phyloP scores from a whole-genome alignment of 2,888 invertebrate genomes.

The Drosophila emarginata region DNA sequence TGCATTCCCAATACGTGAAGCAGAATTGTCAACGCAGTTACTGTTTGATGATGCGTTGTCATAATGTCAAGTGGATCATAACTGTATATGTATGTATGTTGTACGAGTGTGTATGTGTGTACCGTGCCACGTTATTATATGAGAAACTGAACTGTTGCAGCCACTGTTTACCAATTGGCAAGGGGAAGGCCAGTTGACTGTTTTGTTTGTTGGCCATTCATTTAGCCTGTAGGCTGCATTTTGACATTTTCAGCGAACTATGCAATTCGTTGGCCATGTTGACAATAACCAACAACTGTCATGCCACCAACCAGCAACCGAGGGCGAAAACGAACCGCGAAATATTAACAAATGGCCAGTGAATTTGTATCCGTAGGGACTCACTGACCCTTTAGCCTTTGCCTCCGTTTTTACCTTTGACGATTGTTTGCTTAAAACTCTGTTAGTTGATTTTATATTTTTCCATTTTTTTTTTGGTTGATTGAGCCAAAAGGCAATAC shows the following conservation, averaged over 20 bases:
- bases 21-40: constrained; percentile 44
- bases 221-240: constrained; percentile 21
- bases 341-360: constrained; percentile 60
- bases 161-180: constrained; percentile 42
- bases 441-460: not conserved
- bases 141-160: constrained; percentile 55
- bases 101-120: not conserved
- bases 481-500: not conserved
- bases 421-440: not conserved
- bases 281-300: constrained; percentile 55
- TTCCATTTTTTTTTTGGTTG: too few species aligned
- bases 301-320: constrained; percentile 34
- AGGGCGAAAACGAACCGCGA: constrained; percentile 56
- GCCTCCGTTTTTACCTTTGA: not conserved
- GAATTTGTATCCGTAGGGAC: constrained; percentile 8
- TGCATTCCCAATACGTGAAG: constrained; percentile 36
- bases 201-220: constrained; percentile 4
- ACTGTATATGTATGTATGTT: not conserved
- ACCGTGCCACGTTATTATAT: constrained; percentile 60
- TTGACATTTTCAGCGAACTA: constrained; percentile 41
- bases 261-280: constrained; percentile 51
- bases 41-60: constrained; percentile 43
- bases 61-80: constrained; percentile 60
- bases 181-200: not conserved
- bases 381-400: not conserved